Evolutionary conservation across 2,113 vertebrate genomes (phyloP).

Genomic region (Rousettus leschenaultii): DNA sequence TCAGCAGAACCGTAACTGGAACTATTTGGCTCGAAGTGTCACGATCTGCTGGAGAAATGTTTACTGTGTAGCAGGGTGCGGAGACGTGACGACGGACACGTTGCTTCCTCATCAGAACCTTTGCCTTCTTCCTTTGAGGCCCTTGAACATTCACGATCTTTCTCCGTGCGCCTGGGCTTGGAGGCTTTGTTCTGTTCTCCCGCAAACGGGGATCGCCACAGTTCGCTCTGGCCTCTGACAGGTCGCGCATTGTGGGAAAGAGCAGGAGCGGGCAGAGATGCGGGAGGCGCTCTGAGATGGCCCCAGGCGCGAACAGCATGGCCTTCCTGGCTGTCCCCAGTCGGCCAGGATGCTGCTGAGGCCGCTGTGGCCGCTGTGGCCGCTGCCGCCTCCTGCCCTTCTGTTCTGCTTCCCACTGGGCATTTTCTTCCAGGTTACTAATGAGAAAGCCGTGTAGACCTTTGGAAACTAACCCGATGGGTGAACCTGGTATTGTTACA

Average conservation of each 20-base stretch:
- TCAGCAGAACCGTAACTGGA: background rate
- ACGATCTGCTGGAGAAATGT: background rate
- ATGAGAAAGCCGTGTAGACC: background rate
- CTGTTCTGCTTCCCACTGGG: background rate
- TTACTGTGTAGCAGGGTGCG: background rate
- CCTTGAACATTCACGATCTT: background rate
- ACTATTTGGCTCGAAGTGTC: background rate
- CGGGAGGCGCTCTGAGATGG: too few species aligned
- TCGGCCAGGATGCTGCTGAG: too few species aligned
- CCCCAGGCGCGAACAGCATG: background rate
- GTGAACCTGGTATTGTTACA: background rate
- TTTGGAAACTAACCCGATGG: slow-evolving; percentile 29
- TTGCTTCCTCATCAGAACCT: background rate
- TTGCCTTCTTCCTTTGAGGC: background rate
- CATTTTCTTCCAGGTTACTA: background rate
- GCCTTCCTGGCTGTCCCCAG: background rate
- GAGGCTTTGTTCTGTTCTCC: background rate
- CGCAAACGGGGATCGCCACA: background rate
- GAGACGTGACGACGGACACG: background rate
- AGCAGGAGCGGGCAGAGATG: background rate
- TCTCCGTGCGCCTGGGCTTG: background rate
- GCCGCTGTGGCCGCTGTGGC: too few species aligned
- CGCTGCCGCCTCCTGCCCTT: background rate
- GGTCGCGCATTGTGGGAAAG: background rate
- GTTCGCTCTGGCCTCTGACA: background rate